Conservation (phyloP, 1,140 invertebrate species). For the Cheumatopsyche charites region DNA sequence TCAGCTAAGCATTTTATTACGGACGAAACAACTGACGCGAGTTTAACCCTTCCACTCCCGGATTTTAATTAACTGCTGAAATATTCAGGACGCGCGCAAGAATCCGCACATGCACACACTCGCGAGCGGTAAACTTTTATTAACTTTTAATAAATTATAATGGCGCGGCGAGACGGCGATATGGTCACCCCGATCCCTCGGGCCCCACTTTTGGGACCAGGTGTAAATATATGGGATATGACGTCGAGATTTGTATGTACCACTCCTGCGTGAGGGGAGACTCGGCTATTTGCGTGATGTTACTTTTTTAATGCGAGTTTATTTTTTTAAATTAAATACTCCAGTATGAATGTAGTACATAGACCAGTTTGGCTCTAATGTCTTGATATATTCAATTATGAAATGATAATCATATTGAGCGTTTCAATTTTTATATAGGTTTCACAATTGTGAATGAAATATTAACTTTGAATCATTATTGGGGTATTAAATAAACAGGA, state of each 20-base stretch:
- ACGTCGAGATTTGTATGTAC: not conserved
- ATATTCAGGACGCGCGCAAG: conserved; percentile 7
- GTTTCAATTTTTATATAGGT: too few species aligned
- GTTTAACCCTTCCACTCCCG: conserved; percentile 4
- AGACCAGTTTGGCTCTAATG: too few species aligned
- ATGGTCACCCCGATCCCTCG: too few species aligned
- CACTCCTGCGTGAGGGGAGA: not conserved
- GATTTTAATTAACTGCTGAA: conserved; percentile 15
- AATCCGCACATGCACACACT: not conserved
- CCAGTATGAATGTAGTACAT: too few species aligned
- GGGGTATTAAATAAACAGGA: too few species aligned
- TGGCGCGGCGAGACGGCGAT: conserved; percentile 3
- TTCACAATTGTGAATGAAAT: too few species aligned
- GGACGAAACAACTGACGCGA: not conserved
- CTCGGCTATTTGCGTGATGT: not conserved
- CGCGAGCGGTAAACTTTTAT: conserved; percentile 13
- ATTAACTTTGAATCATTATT: too few species aligned
- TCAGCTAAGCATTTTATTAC: too few species aligned
- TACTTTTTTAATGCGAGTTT: too few species aligned
- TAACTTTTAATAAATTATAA: conserved; percentile 28
- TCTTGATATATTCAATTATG: too few species aligned
- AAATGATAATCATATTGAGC: too few species aligned
- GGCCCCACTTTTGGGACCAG: not conserved
- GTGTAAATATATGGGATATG: not conserved
- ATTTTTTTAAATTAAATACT: too few species aligned